These are phyloP conservation scores for Aix galericulata DNA, from an alignment of 2,113 vertebrate species.

Conservation along the genomic window DNA sequence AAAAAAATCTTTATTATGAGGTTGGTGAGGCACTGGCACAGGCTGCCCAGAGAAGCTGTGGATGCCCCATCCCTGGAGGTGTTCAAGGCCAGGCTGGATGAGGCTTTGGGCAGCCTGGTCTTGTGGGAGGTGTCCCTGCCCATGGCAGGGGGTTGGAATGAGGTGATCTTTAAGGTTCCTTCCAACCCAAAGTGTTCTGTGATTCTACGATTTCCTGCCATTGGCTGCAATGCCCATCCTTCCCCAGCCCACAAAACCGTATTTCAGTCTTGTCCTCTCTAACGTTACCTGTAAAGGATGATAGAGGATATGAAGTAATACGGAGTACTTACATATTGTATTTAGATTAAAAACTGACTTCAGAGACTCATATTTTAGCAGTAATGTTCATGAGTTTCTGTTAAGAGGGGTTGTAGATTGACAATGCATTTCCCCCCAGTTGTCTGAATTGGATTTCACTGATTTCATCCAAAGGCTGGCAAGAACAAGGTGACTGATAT, in stretches of 20 bases:
- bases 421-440: rapidly evolving
- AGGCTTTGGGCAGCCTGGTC: too few relatives aligned
- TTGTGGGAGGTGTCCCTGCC: too few relatives aligned
- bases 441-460: neutral
- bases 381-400: neutral
- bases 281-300: neutral
- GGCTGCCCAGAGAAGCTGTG: too few relatives aligned
- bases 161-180: too few relatives aligned
- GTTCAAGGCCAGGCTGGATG: too few relatives aligned
- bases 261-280: neutral
- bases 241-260: neutral
- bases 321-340: neutral
- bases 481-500: neutral
- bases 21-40: too few relatives aligned
- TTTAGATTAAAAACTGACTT: neutral
- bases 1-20: too few relatives aligned
- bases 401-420: neutral
- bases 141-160: too few relatives aligned
- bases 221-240: neutral
- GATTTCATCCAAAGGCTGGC: neutral
- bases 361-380: neutral
- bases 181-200: too few relatives aligned
- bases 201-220: too few relatives aligned
- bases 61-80: too few relatives aligned
- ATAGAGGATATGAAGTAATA: neutral